Evolutionary conservation across 2,797 vertebrate genomes (phyloP).

Genomic region (Garrulus glandarius): DNA sequence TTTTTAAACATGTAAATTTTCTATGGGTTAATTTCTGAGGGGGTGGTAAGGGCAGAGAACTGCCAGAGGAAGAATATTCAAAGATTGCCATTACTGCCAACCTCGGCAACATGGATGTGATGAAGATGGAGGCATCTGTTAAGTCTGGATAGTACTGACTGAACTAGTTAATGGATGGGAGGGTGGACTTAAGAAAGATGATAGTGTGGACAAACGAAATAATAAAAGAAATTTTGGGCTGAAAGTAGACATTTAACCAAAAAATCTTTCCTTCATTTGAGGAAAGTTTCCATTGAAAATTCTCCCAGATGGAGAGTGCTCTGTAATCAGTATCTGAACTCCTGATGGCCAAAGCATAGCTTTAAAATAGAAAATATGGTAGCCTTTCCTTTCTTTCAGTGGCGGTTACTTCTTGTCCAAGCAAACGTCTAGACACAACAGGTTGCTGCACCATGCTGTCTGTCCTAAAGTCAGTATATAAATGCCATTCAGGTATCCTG

Average conservation of each 20-base stretch:
- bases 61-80: fast-evolving
- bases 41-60: not conserved
- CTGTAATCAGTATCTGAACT: not conserved
- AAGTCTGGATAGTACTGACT: not conserved
- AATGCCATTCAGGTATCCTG: not conserved
- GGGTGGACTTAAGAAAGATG: not conserved
- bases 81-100: not conserved
- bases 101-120: not conserved
- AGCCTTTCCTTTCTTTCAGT: not conserved
- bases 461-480: not conserved
- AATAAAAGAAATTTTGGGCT: not conserved
- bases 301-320: not conserved
- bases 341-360: not conserved
- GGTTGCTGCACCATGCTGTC: not conserved
- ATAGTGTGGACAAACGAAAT: not conserved
- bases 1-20: not conserved
- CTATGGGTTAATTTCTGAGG: not conserved
- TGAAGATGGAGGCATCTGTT: not conserved
- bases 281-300: not conserved
- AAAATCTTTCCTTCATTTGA: not conserved
- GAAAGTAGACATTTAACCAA: not conserved
- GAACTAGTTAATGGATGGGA: not conserved
- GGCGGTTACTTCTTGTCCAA: not conserved
- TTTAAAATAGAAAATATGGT: not conserved
- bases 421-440: not conserved